Percentiles rank a stretch among this genome's conserved stretches.
Conservation (phyloP, 2,888 invertebrate species). For the Andrena chrysosceles region DNA sequence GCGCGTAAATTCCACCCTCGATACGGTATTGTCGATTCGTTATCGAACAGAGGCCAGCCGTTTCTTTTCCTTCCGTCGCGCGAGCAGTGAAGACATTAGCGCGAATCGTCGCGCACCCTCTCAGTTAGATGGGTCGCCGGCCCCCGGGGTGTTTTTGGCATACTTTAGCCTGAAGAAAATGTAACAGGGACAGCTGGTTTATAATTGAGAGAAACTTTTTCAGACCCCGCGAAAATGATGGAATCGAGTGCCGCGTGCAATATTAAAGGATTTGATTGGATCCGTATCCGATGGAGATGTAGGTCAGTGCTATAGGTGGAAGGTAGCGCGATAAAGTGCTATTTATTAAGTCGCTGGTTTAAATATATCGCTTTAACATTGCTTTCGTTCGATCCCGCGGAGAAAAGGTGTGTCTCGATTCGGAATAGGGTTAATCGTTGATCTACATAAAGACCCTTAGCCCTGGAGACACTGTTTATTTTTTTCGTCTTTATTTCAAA, state of each 20-base stretch:
- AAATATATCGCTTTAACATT: slow-evolving; percentile 19
- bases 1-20: slow-evolving; percentile 47
- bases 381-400: not conserved
- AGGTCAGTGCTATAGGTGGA: slow-evolving; percentile 42
- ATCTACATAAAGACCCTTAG: too few species aligned
- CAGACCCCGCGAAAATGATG: slow-evolving; percentile 8
- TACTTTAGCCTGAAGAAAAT: not conserved
- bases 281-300: slow-evolving; percentile 34
- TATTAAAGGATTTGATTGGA: slow-evolving; percentile 53
- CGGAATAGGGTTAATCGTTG: too few species aligned
- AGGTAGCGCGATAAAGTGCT: slow-evolving; percentile 25
- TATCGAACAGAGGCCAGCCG: slow-evolving; percentile 39
- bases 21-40: slow-evolving; percentile 45
- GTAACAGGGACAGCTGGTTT: not conserved
- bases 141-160: too few species aligned
- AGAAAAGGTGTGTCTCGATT: not conserved
- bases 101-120: too few species aligned
- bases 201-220: slow-evolving; percentile 29
- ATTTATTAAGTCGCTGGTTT: slow-evolving; percentile 47
- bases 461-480: too few species aligned
- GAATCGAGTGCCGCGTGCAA: slow-evolving; percentile 31
- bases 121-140: too few species aligned
- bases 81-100: not conserved
- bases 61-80: slow-evolving; percentile 6
- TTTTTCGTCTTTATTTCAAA: too few species aligned